Evolutionary conservation across 2,888 invertebrate genomes (phyloP).

Genomic region (Tyria jacobaeae): DNA sequence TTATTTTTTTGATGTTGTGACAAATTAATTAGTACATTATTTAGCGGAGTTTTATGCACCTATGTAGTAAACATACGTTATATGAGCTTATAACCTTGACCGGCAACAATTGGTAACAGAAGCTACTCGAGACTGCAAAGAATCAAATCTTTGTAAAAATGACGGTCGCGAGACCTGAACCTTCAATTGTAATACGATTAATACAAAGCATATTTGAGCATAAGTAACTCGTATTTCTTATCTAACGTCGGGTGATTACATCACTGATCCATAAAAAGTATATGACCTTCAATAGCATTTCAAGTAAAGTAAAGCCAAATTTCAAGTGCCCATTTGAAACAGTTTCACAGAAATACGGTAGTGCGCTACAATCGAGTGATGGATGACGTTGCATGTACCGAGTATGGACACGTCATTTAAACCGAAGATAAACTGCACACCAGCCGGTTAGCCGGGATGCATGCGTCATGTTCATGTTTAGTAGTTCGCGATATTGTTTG

Average conservation of each 20-base stretch:
- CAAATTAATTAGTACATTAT: too few species aligned
- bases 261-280: not conserved
- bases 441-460: not conserved
- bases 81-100: too few species aligned
- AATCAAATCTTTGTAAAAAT: too few species aligned
- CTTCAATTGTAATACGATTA: too few species aligned
- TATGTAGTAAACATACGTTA: too few species aligned
- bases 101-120: not conserved
- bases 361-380: not conserved
- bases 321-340: not conserved
- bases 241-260: not conserved
- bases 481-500: not conserved
- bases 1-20: too few species aligned
- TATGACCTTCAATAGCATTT: not conserved
- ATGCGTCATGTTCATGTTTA: not conserved
- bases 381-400: not conserved
- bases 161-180: too few species aligned
- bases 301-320: conserved; percentile 1
- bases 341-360: not conserved
- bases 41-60: too few species aligned
- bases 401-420: not conserved
- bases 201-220: too few species aligned
- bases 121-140: not conserved
- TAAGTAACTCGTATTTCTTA: not conserved
- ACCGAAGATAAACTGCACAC: not conserved